Evolutionary conservation across 2,888 invertebrate genomes (phyloP).

Genomic region (Diaprepes abbreviatus): DNA sequence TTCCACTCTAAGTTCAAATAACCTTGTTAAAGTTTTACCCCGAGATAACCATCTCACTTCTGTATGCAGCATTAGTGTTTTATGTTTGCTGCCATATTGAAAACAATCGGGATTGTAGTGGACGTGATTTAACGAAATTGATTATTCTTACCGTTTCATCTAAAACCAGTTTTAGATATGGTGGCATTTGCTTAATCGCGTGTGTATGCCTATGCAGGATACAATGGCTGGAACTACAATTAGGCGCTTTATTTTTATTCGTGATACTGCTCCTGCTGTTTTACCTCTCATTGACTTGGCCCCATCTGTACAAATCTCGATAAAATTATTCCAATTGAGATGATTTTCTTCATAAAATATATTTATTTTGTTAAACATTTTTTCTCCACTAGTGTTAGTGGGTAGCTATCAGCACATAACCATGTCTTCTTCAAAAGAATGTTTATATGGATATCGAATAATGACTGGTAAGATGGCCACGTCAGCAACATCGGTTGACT

Average conservation of each 20-base stretch:
- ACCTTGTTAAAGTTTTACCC: no score
- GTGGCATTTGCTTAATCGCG: background rate
- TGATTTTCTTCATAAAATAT: constrained; percentile 25
- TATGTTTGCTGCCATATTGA: no score
- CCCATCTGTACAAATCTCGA: constrained; percentile 25
- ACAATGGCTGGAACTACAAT: no score
- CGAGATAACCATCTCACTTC: no score
- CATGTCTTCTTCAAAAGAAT: no score
- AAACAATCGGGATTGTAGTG: no score
- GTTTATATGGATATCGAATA: no score
- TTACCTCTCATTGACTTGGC: constrained; percentile 19
- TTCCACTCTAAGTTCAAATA: no score
- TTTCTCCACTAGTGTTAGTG: constrained; percentile 22
- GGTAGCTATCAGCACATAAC: constrained; percentile 16
- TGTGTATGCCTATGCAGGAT: background rate
- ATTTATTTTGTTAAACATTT: constrained; percentile 10
- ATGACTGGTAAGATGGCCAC: constrained; percentile 26
- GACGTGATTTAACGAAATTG: no score
- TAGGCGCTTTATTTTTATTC: constrained; percentile 24
- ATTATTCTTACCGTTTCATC: background rate
- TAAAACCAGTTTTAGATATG: background rate
- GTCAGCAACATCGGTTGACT: constrained; percentile 12
- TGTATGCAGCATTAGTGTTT: no score
- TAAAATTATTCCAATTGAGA: constrained; percentile 17
- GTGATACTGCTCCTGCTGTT: constrained; percentile 21